phyloP scores from a whole-genome alignment of 2,113 vertebrate genomes.

The Nestor notabilis region DNA sequence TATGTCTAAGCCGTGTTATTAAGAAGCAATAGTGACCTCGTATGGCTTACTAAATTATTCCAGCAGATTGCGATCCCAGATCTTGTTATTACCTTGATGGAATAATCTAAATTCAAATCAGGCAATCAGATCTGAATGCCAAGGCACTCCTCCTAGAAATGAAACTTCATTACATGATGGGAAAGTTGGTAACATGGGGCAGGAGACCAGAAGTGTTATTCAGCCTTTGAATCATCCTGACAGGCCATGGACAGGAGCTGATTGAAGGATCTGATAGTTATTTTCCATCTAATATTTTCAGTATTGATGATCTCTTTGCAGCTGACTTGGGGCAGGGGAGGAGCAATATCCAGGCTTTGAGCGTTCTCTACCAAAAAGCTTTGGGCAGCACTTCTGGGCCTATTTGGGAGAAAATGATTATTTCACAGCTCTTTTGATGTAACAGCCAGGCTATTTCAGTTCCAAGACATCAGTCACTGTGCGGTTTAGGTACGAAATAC shows the following conservation, averaged over 20 bases:
- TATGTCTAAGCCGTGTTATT: neutral
- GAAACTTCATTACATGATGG: neutral
- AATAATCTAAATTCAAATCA: slow-evolving; percentile 52
- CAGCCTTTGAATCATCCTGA: neutral
- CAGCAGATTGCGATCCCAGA: slow-evolving; percentile 14
- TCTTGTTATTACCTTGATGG: slow-evolving; percentile 24
- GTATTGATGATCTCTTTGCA: neutral
- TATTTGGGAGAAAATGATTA: neutral
- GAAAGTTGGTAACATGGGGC: neutral
- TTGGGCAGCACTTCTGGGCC: neutral
- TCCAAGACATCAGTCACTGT: neutral
- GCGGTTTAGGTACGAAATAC: neutral
- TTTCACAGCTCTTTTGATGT: neutral
- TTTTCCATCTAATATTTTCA: neutral
- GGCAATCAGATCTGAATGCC: neutral
- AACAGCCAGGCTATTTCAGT: neutral
- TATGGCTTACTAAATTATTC: slow-evolving; percentile 52
- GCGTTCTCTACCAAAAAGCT: neutral
- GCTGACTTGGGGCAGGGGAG: neutral
- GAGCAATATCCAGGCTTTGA: neutral
- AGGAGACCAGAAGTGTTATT: neutral
- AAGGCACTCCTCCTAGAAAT: neutral
- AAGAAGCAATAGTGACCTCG: slow-evolving; percentile 55
- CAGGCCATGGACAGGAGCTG: neutral
- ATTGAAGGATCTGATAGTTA: neutral